A percentile compares a stretch with the other conserved stretches of the same genome.
These are phyloP conservation scores for Calyptommatus sinebrachiatus DNA, from an alignment of 2,113 vertebrate species.

Conservation along the genomic window DNA sequence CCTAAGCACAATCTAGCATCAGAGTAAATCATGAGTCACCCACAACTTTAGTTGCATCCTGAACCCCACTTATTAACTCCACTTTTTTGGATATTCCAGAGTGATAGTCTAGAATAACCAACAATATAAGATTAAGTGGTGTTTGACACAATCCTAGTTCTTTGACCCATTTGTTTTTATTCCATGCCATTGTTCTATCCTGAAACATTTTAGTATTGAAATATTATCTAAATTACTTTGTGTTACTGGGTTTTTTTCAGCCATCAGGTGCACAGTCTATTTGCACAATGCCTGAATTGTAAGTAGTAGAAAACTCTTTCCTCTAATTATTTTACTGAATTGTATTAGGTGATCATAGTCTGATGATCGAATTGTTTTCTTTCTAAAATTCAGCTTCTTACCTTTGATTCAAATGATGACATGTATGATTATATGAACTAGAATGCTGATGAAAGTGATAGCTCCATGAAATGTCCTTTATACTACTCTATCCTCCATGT, in stretches of 20 bases:
- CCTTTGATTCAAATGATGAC: neutral
- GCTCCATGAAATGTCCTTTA: neutral
- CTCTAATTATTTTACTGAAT: neutral
- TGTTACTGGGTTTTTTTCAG: neutral
- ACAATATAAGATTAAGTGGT: too few species aligned
- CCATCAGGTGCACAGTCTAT: constrained; percentile 23
- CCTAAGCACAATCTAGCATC: too few species aligned
- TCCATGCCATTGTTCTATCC: neutral
- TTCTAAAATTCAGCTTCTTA: neutral
- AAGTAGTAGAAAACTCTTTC: constrained; percentile 61
- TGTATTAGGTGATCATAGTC: neutral
- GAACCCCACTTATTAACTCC: too few species aligned
- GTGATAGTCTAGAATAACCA: too few species aligned
- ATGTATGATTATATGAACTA: neutral
- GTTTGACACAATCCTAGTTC: too few species aligned
- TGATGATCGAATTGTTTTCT: neutral
- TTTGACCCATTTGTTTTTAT: too few species aligned
- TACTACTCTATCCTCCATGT: neutral
- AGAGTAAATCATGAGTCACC: too few species aligned
- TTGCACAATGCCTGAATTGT: constrained; percentile 71
- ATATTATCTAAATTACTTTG: neutral
- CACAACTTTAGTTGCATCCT: too few species aligned
- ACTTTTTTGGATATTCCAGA: too few species aligned
- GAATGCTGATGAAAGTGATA: neutral
- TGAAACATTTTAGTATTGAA: neutral